phyloP scores from a whole-genome alignment of 2,113 vertebrate genomes.

The Bos indicus region DNA sequence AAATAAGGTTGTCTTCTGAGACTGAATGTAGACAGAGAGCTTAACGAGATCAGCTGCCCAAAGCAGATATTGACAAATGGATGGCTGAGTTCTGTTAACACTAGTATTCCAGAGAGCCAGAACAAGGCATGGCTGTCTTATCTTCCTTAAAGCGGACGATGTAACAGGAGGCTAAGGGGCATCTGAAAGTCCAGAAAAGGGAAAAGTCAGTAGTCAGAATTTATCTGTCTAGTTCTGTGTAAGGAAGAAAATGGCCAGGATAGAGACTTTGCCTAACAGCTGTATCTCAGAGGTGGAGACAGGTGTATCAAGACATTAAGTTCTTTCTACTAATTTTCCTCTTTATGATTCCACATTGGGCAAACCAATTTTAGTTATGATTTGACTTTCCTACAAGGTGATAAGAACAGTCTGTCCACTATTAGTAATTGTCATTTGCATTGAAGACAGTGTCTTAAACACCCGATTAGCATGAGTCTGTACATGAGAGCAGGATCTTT shows the following conservation, averaged over 20 bases:
- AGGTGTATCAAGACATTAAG: not conserved
- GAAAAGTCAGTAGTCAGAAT: not conserved
- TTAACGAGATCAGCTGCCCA: not conserved
- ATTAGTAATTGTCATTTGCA: conserved; percentile 7
- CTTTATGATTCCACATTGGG: not conserved
- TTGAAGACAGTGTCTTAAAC: not conserved
- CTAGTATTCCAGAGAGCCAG: not conserved
- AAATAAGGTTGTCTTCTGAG: not conserved
- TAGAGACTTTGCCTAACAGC: not conserved
- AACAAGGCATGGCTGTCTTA: not conserved
- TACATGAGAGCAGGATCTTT: not conserved
- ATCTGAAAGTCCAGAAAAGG: not conserved
- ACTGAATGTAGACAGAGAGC: not conserved
- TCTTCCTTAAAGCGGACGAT: not conserved
- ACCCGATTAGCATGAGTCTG: not conserved
- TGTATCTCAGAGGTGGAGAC: not conserved
- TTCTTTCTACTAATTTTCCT: not conserved
- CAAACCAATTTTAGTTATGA: not conserved
- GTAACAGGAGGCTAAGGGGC: not conserved
- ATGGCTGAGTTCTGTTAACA: not conserved
- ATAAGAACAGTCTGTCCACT: not conserved
- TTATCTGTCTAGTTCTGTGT: not conserved
- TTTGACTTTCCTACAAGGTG: not conserved
- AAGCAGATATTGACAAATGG: not conserved
- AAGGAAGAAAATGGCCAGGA: not conserved